These are phyloP conservation scores for Rhinoderma darwinii DNA, from an alignment of 2,113 vertebrate species.

Conservation along the genomic window DNA sequence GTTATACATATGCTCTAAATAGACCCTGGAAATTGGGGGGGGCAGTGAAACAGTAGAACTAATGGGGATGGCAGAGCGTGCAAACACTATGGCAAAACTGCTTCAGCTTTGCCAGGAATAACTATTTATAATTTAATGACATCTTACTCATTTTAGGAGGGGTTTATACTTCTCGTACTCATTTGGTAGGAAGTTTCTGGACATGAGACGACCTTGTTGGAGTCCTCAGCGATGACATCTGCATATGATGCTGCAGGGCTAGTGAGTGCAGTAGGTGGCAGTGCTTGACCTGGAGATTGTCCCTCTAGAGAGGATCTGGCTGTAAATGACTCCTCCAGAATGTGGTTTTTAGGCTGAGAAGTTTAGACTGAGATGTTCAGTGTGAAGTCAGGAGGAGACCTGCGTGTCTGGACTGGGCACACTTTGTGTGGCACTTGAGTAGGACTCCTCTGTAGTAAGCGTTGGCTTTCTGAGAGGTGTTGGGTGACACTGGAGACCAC, in stretches of 20 bases:
- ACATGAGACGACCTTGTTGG: background rate
- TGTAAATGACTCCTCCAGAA: conserved; percentile 5
- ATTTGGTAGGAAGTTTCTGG: background rate
- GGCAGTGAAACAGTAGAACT: too few relatives aligned
- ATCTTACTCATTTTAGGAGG: too few relatives aligned
- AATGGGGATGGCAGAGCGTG: too few relatives aligned
- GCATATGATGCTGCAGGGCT: background rate
- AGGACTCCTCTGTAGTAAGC: conserved; percentile 18
- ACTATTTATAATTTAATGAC: too few relatives aligned
- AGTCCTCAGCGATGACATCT: background rate
- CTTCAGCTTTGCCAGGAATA: too few relatives aligned
- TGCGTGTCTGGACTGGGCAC: conserved; percentile 4
- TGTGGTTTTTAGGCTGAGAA: conserved; percentile 1
- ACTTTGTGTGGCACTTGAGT: background rate
- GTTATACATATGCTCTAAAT: background rate
- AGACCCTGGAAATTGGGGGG: too few relatives aligned
- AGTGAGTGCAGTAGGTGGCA: conserved; percentile 41
- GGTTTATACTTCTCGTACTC: too few relatives aligned
- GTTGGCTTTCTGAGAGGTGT: conserved; percentile 46
- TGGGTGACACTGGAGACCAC: conserved; percentile 33
- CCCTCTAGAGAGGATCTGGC: background rate
- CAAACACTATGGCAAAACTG: too few relatives aligned
- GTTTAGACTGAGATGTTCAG: background rate
- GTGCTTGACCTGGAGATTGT: background rate
- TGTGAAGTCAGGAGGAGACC: background rate